Base-by-base conservation (phyloP, 2,888 invertebrate genomes). In the Pyrrhia umbra region DNA sequence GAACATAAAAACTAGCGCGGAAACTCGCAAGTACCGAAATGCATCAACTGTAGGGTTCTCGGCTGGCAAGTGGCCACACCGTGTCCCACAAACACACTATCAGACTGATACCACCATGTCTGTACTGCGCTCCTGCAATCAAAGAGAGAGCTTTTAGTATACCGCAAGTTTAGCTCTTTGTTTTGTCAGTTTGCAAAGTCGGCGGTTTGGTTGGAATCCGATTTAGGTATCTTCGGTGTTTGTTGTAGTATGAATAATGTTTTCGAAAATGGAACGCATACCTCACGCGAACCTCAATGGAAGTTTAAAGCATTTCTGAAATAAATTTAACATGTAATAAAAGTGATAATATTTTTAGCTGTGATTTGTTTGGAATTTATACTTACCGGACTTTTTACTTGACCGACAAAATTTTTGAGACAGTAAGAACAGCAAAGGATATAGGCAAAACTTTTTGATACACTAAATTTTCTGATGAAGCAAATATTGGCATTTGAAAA, bases 71-170 rank as follows among this genome's bases (percentile, higher is more conserved):
- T 84, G 86, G 64, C 79, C 63, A 64, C 55, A 56, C 66, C 71
- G 75, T 79, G 83, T 80, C 81, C 83, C 79, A 83, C 79, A 81
- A 83, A 82, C 83, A 81, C 64, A 80, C 74, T 74, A 43, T 74
- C 62, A 61, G 68, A 51, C 69, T 59, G 46, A 69, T 69, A 60
- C 57, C 58, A 40, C 43, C 58, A 61, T 34, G 46, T 57, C 54
- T 62, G 57, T 86, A 84, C 81, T 80, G 84, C 81, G 77, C 82
- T 81, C 82, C 82, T 75, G 89, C 91, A 91, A 91, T 91, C 90
- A 89, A 86, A 89, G 88, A 84, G 87, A 91, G 86, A 90, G 91
- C 90, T 90, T 89, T 91, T 86, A 88, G 84, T 82, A 80, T 77
- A 70, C 85, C 75, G 63, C 86, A 89, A 90, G 83, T 89, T 90